phyloP scores from a whole-genome alignment of 2,113 vertebrate genomes.

The Shinisaurus crocodilurus region DNA sequence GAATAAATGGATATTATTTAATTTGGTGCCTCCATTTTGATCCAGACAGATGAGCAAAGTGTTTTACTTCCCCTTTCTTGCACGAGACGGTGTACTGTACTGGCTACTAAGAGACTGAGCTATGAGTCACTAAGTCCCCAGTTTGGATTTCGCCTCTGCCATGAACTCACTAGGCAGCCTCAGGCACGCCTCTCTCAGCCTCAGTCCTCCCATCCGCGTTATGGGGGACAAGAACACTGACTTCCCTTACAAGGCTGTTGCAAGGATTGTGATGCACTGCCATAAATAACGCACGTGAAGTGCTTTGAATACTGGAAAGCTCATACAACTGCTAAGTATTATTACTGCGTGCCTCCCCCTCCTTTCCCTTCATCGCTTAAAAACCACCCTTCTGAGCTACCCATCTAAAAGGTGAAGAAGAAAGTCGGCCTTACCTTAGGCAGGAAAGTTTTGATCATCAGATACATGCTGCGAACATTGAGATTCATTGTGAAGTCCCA shows the following conservation, averaged over 20 bases:
- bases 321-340: background rate
- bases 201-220: background rate
- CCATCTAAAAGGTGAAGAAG: background rate
- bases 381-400: background rate
- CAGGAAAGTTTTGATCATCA: constrained; percentile 93
- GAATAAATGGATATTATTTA: background rate
- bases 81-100: background rate
- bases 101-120: background rate
- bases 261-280: background rate
- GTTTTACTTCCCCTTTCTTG: background rate
- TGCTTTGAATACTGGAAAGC: background rate
- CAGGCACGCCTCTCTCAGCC: background rate
- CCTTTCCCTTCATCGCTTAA: background rate
- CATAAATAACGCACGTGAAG: background rate
- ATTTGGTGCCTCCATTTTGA: background rate
- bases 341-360: background rate
- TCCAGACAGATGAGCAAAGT: background rate
- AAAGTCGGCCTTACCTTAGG: constrained; percentile 83
- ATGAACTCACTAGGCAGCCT: no score
- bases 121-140: background rate
- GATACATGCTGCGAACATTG: constrained; percentile 94
- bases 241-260: background rate
- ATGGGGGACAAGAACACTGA: background rate
- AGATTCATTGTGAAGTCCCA: constrained; percentile 96
- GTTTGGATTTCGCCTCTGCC: background rate